Percentiles rank a stretch among this genome's conserved stretches.
Conservation (phyloP, 2,113 vertebrate species). For the Laticauda laticaudata region DNA sequence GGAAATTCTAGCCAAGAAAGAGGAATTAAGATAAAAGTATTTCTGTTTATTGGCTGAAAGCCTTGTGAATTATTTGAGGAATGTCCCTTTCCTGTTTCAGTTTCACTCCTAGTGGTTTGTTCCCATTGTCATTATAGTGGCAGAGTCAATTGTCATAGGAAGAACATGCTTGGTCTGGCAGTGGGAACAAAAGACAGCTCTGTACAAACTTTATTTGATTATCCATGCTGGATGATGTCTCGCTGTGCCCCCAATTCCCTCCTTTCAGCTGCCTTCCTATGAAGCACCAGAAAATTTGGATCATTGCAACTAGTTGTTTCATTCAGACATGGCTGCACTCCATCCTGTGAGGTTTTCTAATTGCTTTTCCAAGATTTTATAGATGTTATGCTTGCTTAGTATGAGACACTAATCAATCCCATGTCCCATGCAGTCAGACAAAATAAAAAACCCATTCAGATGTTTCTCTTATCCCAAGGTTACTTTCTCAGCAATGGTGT, state of each 20-base stretch:
- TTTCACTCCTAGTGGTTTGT: slow-evolving; percentile 57
- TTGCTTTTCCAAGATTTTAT: slow-evolving; percentile 43
- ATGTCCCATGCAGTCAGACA: background rate
- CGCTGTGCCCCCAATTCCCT: slow-evolving; percentile 25
- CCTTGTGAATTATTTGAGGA: slow-evolving; percentile 66
- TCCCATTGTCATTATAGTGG: slow-evolving; percentile 65
- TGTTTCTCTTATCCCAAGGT: background rate
- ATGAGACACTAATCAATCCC: background rate
- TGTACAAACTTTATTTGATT: slow-evolving; percentile 64
- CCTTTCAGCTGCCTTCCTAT: slow-evolving; percentile 42
- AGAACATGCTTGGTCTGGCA: slow-evolving; percentile 55
- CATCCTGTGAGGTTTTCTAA: slow-evolving; percentile 48
- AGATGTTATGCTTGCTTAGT: slow-evolving; percentile 51
- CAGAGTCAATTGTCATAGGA: slow-evolving; percentile 67
- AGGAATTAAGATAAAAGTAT: slow-evolving; percentile 42
- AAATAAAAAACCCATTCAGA: slow-evolving; percentile 20
- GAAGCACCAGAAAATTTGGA: slow-evolving; percentile 43
- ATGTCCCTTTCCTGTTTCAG: slow-evolving; percentile 64
- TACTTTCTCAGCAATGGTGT: slow-evolving; percentile 32
- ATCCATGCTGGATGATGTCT: slow-evolving; percentile 50
- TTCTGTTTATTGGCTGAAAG: slow-evolving; percentile 38
- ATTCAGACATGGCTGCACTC: slow-evolving; percentile 29
- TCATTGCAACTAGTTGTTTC: slow-evolving; percentile 25
- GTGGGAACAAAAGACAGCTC: slow-evolving; percentile 62
- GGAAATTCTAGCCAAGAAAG: slow-evolving; percentile 50